These are phyloP conservation scores for Tenthredo notha DNA, from an alignment of 2,888 invertebrate species.

Conservation along the genomic window DNA sequence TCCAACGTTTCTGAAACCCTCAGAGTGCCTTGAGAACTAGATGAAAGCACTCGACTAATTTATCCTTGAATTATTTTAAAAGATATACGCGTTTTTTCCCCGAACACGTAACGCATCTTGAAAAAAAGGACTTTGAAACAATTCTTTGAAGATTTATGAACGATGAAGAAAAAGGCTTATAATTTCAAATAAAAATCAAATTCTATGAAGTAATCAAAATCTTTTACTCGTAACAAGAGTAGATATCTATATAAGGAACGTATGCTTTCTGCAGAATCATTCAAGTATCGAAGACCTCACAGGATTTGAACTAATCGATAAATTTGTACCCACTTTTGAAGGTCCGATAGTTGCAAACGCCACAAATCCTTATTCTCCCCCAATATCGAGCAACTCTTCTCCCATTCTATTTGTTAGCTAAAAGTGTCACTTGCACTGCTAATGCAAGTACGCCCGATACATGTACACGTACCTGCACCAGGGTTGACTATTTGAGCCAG, in stretches of 20 bases:
- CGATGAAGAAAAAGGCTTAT: neutral
- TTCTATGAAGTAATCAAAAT: neutral
- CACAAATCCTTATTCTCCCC: neutral
- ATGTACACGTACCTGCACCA: too few species aligned
- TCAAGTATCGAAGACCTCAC: neutral
- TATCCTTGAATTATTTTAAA: neutral
- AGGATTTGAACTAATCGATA: neutral
- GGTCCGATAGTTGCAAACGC: neutral
- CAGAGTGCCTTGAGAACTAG: conserved; percentile 11
- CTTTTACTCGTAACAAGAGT: neutral
- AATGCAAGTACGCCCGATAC: neutral
- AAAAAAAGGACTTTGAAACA: neutral
- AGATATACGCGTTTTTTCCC: neutral
- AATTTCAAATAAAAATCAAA: neutral
- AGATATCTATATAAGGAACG: neutral
- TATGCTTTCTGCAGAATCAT: neutral
- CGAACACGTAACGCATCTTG: neutral
- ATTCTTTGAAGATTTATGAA: neutral
- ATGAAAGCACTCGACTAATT: conserved; percentile 36
- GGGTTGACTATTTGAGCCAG: conserved; percentile 4
- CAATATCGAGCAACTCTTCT: neutral
- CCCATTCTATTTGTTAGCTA: neutral
- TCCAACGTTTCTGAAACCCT: conserved; percentile 23
- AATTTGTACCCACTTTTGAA: neutral
- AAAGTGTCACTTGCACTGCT: conserved; percentile 31